Evolutionary conservation across 1,140 invertebrate genomes (phyloP).

Genomic region (Penaeus japonicus): DNA sequence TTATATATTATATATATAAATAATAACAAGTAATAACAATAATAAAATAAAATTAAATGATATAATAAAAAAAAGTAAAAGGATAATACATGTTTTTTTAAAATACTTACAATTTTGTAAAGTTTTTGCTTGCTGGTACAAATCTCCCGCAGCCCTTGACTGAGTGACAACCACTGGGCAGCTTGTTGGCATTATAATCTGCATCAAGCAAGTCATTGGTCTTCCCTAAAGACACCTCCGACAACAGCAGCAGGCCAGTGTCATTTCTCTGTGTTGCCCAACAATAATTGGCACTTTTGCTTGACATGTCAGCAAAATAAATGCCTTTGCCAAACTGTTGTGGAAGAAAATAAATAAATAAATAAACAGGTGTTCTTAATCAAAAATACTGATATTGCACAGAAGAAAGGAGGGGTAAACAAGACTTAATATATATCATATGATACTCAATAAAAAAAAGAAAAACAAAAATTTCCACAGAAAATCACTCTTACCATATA

Average conservation of each 20-base stretch:
- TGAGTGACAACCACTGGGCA: conserved; percentile 63
- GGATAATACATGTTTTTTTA: no score
- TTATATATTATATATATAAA: no score
- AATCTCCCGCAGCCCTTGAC: conserved; percentile 63
- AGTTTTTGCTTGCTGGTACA: conserved; percentile 59
- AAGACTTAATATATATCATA: neutral
- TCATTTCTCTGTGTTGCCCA: conserved; percentile 64
- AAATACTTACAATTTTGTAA: conserved; percentile 58
- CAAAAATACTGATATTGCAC: neutral
- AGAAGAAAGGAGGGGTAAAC: neutral
- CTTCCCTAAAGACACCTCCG: conserved; percentile 66
- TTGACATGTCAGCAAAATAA: conserved; percentile 73
- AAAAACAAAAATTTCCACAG: no score
- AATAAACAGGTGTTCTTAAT: neutral
- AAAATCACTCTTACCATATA: conserved; percentile 68
- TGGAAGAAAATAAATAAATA: neutral
- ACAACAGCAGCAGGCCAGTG: conserved; percentile 68
- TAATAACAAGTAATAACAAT: no score
- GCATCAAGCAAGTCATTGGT: conserved; percentile 61
- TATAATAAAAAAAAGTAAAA: no score
- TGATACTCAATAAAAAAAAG: neutral
- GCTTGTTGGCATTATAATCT: conserved; percentile 61
- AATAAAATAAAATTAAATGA: no score
- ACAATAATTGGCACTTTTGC: conserved; percentile 74
- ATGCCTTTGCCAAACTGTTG: conserved; percentile 64